Evolutionary conservation across 2,797 vertebrate genomes (phyloP).

Genomic region (Valencia hispanica): DNA sequence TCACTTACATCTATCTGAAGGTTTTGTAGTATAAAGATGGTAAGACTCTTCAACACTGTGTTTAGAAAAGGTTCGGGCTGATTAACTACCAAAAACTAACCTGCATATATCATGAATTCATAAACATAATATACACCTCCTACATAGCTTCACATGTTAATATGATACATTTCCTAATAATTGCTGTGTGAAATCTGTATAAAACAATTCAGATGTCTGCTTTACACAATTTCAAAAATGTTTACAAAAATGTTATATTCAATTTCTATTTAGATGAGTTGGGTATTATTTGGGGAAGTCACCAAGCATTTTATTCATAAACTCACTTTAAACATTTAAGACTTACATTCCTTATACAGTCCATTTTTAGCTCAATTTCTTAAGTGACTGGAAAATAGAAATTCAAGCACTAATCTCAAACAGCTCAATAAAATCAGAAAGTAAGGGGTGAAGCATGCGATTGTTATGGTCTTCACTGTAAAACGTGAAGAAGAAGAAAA

Average conservation of each 20-base stretch:
- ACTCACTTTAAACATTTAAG: background rate
- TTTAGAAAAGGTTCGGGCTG: background rate
- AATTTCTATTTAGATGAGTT: background rate
- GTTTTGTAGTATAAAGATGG: background rate
- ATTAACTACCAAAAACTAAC: background rate
- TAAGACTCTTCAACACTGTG: background rate
- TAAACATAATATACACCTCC: background rate
- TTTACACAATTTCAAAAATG: no score
- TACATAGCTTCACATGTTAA: background rate
- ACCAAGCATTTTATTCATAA: background rate
- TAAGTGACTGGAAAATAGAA: background rate
- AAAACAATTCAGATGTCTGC: background rate
- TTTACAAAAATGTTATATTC: no score
- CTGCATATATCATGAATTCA: background rate
- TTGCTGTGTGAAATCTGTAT: background rate
- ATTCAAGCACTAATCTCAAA: background rate
- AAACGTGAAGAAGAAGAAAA: background rate
- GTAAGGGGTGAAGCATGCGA: constrained; percentile 32
- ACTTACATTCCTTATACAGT: background rate
- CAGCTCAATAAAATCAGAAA: constrained; percentile 10
- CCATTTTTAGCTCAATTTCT: background rate
- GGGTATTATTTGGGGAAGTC: background rate
- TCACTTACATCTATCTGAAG: background rate
- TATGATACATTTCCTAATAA: background rate
- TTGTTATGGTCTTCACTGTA: background rate